phyloP scores from a whole-genome alignment of 2,113 vertebrate genomes.

The Penelope pileata region DNA sequence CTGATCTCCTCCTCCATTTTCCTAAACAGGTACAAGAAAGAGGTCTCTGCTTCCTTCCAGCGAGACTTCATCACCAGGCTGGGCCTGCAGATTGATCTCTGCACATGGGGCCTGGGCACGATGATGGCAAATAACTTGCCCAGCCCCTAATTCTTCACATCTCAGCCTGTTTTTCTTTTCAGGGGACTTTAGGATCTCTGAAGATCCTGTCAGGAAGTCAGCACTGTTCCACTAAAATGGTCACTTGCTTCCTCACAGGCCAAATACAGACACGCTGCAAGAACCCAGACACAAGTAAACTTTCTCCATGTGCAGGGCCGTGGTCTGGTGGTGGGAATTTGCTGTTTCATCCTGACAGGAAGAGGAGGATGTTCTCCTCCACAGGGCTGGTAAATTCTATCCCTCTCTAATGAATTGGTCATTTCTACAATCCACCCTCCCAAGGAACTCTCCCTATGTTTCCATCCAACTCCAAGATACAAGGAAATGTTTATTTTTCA shows the following conservation, averaged over 20 bases:
- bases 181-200: not conserved
- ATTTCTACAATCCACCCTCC: not conserved
- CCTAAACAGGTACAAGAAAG: not conserved
- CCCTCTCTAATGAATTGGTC: not conserved
- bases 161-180: not conserved
- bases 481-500: slow-evolving; percentile 38
- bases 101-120: rapidly evolving
- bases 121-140: not conserved
- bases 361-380: not conserved
- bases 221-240: not conserved
- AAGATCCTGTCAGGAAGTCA: not conserved
- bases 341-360: not conserved
- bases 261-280: not conserved
- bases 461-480: not conserved
- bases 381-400: not conserved
- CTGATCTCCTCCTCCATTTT: not conserved
- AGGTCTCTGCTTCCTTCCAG: not conserved
- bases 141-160: not conserved
- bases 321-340: not conserved
- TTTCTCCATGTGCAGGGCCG: not conserved
- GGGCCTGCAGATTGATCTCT: not conserved
- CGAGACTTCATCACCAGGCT: not conserved
- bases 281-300: not conserved
- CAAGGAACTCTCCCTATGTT: not conserved
- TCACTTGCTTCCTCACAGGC: not conserved